Percentiles rank a stretch among this genome's conserved stretches.
Evolutionary conservation across 2,888 invertebrate species (phyloP).

Genomic region (Microplitis manilae): DNA sequence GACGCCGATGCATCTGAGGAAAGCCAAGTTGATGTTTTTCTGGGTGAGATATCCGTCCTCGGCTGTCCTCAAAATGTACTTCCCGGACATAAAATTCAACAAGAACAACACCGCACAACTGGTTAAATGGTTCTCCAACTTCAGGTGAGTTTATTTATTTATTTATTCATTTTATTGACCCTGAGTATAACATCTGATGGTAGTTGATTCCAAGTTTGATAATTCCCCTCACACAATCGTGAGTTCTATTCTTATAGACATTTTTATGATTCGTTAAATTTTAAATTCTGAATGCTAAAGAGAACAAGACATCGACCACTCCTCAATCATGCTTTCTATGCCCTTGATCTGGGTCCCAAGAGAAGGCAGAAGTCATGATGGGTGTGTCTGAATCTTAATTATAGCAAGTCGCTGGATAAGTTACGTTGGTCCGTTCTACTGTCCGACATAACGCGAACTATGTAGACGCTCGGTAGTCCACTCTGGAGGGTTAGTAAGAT

Average conservation of each 20-base stretch:
- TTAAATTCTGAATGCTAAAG: slow-evolving; percentile 10
- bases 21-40: slow-evolving; percentile 99
- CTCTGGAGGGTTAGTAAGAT: slow-evolving; percentile 34
- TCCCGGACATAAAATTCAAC: slow-evolving; percentile 99
- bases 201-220: no score
- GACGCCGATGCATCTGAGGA: slow-evolving; percentile 99
- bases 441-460: slow-evolving; percentile 24
- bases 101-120: slow-evolving; percentile 99
- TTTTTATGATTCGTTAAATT: background rate
- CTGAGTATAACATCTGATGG: background rate
- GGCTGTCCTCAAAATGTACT: slow-evolving; percentile 99
- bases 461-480: slow-evolving; percentile 37
- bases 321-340: slow-evolving; percentile 54
- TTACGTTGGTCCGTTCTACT: slow-evolving; percentile 25
- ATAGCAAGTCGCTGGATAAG: slow-evolving; percentile 53
- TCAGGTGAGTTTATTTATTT: slow-evolving; percentile 82
- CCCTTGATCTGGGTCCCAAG: slow-evolving; percentile 64
- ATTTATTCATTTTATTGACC: background rate
- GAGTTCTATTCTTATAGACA: background rate
- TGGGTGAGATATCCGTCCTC: slow-evolving; percentile 99
- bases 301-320: slow-evolving; percentile 59
- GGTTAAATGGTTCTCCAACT: slow-evolving; percentile 99
- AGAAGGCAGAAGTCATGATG: slow-evolving; percentile 66
- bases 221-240: no score
- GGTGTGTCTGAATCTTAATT: slow-evolving; percentile 72